phyloP scores from a whole-genome alignment of 1,140 invertebrate species.

The Sinonovacula constricta region DNA sequence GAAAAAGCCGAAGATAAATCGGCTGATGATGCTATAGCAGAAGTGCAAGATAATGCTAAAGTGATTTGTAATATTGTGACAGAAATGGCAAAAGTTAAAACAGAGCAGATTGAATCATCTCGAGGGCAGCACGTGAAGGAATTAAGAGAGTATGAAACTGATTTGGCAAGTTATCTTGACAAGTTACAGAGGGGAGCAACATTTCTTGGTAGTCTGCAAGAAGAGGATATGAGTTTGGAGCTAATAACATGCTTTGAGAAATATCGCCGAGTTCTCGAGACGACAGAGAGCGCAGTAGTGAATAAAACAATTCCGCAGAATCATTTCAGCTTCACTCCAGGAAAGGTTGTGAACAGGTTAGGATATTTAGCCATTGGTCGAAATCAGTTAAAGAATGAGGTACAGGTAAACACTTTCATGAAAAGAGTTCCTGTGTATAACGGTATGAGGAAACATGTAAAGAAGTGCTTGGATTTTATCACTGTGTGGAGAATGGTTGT shows the following conservation, averaged over 20 bases:
- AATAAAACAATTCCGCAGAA: slow-evolving; percentile 45
- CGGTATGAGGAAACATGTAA: background rate
- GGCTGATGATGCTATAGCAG: slow-evolving; percentile 37
- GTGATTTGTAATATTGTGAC: slow-evolving; percentile 56
- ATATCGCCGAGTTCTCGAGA: slow-evolving; percentile 53
- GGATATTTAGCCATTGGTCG: slow-evolving; percentile 7
- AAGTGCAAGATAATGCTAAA: slow-evolving; percentile 54
- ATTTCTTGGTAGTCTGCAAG: slow-evolving; percentile 68
- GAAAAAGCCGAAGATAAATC: slow-evolving; percentile 48
- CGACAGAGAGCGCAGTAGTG: slow-evolving; percentile 14
- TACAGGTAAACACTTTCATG: slow-evolving; percentile 12
- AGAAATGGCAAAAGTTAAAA: slow-evolving; percentile 52
- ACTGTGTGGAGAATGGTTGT: no score
- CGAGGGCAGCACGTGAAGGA: slow-evolving; percentile 50
- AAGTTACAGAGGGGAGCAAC: slow-evolving; percentile 57
- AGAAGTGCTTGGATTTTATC: no score
- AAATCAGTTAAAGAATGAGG: background rate
- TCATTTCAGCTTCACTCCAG: slow-evolving; percentile 42
- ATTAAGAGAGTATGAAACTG: slow-evolving; percentile 56
- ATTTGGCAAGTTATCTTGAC: slow-evolving; percentile 55
- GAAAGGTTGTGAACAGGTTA: slow-evolving; percentile 23
- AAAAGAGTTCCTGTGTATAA: background rate
- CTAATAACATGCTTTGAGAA: slow-evolving; percentile 60
- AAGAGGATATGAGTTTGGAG: slow-evolving; percentile 71
- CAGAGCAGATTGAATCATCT: slow-evolving; percentile 48